Conservation (phyloP, 1,140 invertebrate genomes). For the Dufourea novaeangliae region DNA sequence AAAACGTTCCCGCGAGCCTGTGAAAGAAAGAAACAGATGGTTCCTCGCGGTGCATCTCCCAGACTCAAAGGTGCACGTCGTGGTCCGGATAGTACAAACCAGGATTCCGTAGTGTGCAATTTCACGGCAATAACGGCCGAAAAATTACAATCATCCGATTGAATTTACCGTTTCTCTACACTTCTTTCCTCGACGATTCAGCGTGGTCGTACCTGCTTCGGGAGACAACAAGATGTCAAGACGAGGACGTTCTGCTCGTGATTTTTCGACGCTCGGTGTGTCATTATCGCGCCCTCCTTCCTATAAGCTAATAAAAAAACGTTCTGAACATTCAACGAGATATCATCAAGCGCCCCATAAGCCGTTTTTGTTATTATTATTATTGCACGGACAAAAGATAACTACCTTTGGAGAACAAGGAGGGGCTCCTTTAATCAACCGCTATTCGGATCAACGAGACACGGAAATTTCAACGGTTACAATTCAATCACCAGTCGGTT, state of each 20-base stretch:
- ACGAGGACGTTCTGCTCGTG: not conserved
- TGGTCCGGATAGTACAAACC: not conserved
- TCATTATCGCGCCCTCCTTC: not conserved
- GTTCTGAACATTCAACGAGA: too few species aligned
- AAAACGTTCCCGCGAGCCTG: not conserved
- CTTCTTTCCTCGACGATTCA: not conserved
- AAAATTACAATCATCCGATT: slow-evolving; percentile 9
- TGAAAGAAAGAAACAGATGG: not conserved
- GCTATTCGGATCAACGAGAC: slow-evolving; percentile 33
- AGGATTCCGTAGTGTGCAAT: slow-evolving; percentile 25
- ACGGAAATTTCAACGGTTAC: slow-evolving; percentile 33
- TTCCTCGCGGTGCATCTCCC: not conserved
- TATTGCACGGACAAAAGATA: too few species aligned
- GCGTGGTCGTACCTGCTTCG: not conserved
- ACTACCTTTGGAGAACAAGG: not conserved
- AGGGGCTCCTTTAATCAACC: slow-evolving; percentile 9
- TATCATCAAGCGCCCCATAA: too few species aligned
- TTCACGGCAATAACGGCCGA: slow-evolving; percentile 22
- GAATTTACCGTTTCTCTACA: not conserved
- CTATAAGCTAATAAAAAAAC: too few species aligned
- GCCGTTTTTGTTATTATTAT: too few species aligned
- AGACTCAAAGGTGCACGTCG: not conserved
- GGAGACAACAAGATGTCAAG: not conserved
- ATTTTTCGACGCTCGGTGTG: not conserved
- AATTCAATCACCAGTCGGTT: not conserved